Base-by-base conservation (phyloP, 2,113 vertebrate genomes). In the Chaetops frenatus region DNA sequence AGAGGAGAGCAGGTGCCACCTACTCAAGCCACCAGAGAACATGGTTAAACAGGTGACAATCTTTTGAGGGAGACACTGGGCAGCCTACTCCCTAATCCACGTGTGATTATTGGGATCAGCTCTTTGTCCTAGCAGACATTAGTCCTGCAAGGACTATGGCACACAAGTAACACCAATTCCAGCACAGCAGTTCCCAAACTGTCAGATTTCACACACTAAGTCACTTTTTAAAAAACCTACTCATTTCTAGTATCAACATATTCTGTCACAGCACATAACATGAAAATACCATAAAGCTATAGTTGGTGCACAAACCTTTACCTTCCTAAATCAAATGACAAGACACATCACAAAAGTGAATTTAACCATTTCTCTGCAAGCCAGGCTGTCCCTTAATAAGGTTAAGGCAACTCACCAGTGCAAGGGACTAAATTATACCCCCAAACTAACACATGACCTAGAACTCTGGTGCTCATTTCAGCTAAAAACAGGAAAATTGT, bases 11-110 rank as follows among this genome's bases (percentile, higher is more conserved):
- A 66, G 71, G 15, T 62, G 67, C 60, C 33, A 83, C n/a, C 47
- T 62, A 28, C 67, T n/a, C 20, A 3, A 72, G 62, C 23, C 11
- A 15, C 28, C 40, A 58, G 23, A 67, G 4, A 76, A 48, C 29
- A 47, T 0, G 12, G 35, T 7, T 42, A 21, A 33, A 71, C 28
- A 66, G 29, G 35, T 16, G 11, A 20, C 54, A 60, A 2, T 5
- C 25, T 33, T 66, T 6, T 8, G 44, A 81, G 18, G 65, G 12
- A 18, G 2, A 47, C 38, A 29, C 33, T 2, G 24, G 22, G 25
- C 8, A 72, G 20, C 56, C 38, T 14, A 3, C 5, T 27, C 54
- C 42, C 67, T 7, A 58, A 28, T 0, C 23, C 0, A 72, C 2
- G 1, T 17, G 28, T 11, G 1, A 3, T 31, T 77, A 76, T 72